Conservation (phyloP, 1,140 invertebrate genomes). For the Elymnias hypermnestra region DNA sequence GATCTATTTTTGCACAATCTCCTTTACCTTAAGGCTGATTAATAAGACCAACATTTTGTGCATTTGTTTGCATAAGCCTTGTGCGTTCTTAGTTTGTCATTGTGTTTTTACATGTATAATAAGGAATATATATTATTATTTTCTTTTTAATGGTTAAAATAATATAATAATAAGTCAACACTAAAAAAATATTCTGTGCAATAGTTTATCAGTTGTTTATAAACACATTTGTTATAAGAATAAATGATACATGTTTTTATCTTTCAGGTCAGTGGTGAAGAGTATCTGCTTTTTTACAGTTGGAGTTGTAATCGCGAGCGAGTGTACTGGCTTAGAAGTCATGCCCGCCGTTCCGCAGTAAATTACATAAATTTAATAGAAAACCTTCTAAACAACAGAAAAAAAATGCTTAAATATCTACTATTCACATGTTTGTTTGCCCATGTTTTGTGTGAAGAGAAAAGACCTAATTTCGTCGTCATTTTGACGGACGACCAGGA, state of each 20-base stretch:
- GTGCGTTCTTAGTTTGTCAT: too few relatives aligned
- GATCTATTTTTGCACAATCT: too few relatives aligned
- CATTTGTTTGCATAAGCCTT: too few relatives aligned
- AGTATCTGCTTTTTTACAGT: constrained; percentile 81
- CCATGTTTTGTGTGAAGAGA: constrained; percentile 32
- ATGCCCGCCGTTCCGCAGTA: constrained; percentile 76
- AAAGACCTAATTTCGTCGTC: constrained; percentile 85
- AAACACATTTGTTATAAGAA: too few relatives aligned
- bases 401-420: constrained; percentile 52
- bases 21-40: too few relatives aligned
- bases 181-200: too few relatives aligned
- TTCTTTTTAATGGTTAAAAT: too few relatives aligned
- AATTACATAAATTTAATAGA: constrained; percentile 8
- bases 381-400: constrained; percentile 9
- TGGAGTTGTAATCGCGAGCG: constrained; percentile 81
- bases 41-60: too few relatives aligned
- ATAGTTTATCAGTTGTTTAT: too few relatives aligned
- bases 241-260: constrained; percentile 25
- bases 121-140: too few relatives aligned
- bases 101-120: not conserved
- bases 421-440: constrained; percentile 36
- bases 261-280: constrained; percentile 82
- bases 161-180: too few relatives aligned
- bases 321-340: constrained; percentile 80
- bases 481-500: constrained; percentile 93